Conservation (phyloP, 2,113 vertebrate species). For the Grantiella picta region DNA sequence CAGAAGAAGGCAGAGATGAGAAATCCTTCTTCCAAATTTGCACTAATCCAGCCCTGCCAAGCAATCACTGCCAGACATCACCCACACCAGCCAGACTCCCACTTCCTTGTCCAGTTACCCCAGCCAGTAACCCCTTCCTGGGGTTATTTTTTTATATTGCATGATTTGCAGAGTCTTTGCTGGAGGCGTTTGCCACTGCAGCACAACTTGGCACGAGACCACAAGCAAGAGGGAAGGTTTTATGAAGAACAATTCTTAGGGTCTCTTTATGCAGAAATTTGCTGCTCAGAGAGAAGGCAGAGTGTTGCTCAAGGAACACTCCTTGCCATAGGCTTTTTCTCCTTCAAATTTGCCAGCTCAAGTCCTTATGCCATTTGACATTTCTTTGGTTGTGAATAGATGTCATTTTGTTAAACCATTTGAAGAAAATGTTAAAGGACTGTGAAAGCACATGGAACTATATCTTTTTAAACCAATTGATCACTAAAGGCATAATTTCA, state of each 20-base stretch:
- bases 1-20: neutral
- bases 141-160: neutral
- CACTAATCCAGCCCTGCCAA: neutral
- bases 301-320: neutral
- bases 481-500: neutral
- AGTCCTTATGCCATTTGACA: neutral
- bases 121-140: neutral
- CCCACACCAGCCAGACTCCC: neutral
- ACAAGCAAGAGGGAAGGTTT: neutral
- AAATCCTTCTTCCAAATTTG: neutral
- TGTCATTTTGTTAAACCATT: neutral
- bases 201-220: neutral
- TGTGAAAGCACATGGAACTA: neutral
- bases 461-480: neutral
- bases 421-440: neutral
- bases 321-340: neutral
- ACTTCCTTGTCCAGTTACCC: neutral
- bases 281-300: neutral
- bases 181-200: neutral
- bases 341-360: neutral
- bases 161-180: fast-evolving
- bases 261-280: neutral
- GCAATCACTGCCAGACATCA: neutral
- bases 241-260: neutral
- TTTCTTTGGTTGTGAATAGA: neutral